Base-by-base conservation (phyloP, 2,113 vertebrate genomes). In the Oryzias melastigma region DNA sequence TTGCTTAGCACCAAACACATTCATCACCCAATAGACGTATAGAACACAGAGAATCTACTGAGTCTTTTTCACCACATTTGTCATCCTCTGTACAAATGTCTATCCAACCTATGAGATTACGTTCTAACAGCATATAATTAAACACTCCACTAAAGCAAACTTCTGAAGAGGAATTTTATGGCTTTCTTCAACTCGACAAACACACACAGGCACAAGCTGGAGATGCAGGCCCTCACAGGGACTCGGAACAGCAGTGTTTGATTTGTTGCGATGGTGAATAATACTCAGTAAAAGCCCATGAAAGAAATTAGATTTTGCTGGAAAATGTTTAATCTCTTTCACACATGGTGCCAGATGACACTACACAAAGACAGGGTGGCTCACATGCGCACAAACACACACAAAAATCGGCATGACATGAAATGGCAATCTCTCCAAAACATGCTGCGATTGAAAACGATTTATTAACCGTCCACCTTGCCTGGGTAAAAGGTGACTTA, bases 191-290 rank as follows among this genome's bases (percentile, higher is more conserved):
- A 29, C 41, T 45, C 66, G 25, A 24, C 54, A 41, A 40, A 52
- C 20, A 15, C 17, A 50, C 15, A 17, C 44, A 56, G n/a, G 16
- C 14, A 35, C 45, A 52, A n/a, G 22, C 55, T 70, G 22, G 29
- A 54, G 12, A 50, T 65, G 48, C 19, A 54, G 62, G 18, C 22
- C 53, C 64, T 76, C 58, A 8, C 45, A 52, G 54, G 58, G 59
- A 81, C 66, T 60, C 48, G 56, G 22, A 52, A 48, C 66, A 62
- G 56, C 71, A 58, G 43, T 82, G 76, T 82, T 85, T 84, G 77
- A 80, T 63, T 79, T 68, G 73, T 76, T 74, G 73, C 42, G 69
- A 78, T 73, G 74, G 76, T 72, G 72, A 86, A 72, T 78, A 78
- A 75, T 65, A 51, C 58, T 64, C 24, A 63, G 50, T 43, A 79